Evolutionary conservation across 2,113 vertebrate genomes (phyloP), one percentile per base, ranked within the genome.

Genomic region (Puffinus mauretanicus): DNA sequence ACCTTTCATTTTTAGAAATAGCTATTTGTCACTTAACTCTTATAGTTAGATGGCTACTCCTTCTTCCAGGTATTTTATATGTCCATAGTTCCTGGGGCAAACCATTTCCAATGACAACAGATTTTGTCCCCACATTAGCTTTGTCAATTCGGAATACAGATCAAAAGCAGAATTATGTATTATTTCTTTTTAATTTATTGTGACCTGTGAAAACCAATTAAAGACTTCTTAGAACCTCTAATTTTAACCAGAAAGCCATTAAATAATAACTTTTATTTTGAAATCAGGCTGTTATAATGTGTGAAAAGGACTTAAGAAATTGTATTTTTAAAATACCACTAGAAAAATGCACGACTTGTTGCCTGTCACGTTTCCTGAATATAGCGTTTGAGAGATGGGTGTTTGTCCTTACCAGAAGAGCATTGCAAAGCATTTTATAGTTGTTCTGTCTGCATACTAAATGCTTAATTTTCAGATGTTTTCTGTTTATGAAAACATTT

Each of bases 401-500:
- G 27, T 82, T 89, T 94, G 55, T 89, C 65, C 52, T 92, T 81
- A 42, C 16, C 42, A 79, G 54, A 88, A 66, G 24, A 79, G 9
- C 49, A 58, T 38, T 76, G 16, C 62, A 62, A 94, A 91, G 44
- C 12, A 6, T 49, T 73, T 62, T 67, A 34, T 64, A 42, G 51
- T 72, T 92, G 32, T 78, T 95, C 36, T 90, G 67, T 77, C 75
- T 73, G 20, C 26, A 46, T 72, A 21, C 54, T 36, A 82, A 89
- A 58, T n/a, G 66, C 40, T 94, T 91, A 66, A 80, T 94, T 95
- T 94, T 96, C 83, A 97, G 62, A 94, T 94, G 89, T 91, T 94
- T 95, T 85, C 54, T 93, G 47, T 91, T 96, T 91, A 38, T 94
- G 58, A 87, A 95, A 93, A 72, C 49, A 61, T 87, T 97, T 82